Evolutionary conservation across 2,797 vertebrate genomes (phyloP).

Genomic region (Nasua narica): DNA sequence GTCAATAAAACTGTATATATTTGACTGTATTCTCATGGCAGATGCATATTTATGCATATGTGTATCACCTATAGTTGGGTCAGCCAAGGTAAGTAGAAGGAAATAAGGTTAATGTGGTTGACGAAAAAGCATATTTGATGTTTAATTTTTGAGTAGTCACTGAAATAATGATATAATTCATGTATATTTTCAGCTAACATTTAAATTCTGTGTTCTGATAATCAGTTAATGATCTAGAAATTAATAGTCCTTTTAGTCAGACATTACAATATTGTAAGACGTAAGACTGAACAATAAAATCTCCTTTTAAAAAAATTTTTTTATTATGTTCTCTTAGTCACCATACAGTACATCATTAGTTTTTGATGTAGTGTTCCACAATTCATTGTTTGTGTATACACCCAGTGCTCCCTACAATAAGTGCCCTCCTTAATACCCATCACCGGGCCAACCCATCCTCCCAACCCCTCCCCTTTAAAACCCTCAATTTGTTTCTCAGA

Average conservation of each 20-base stretch:
- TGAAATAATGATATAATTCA: neutral
- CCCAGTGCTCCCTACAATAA: no score
- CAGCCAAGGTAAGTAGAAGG: neutral
- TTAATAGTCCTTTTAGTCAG: neutral
- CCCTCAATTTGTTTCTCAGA: no score
- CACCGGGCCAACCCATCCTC: no score
- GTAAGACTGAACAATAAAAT: neutral
- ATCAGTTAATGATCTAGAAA: neutral
- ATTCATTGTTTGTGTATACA: no score
- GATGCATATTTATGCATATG: neutral
- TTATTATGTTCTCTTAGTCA: no score
- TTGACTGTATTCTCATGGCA: neutral
- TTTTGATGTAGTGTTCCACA: no score
- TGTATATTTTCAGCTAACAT: neutral
- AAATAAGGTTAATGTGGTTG: neutral
- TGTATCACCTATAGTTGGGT: neutral
- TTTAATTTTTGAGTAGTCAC: neutral
- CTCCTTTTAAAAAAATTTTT: neutral
- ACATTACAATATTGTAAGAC: neutral
- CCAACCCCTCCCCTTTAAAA: no score
- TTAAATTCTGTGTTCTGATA: slow-evolving; percentile 19
- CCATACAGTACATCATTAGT: no score
- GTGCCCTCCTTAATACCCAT: no score
- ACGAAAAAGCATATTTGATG: neutral
- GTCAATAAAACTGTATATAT: neutral